These are phyloP conservation scores for Diaperis boleti DNA, from an alignment of 2,888 invertebrate species.

Conservation along the genomic window DNA sequence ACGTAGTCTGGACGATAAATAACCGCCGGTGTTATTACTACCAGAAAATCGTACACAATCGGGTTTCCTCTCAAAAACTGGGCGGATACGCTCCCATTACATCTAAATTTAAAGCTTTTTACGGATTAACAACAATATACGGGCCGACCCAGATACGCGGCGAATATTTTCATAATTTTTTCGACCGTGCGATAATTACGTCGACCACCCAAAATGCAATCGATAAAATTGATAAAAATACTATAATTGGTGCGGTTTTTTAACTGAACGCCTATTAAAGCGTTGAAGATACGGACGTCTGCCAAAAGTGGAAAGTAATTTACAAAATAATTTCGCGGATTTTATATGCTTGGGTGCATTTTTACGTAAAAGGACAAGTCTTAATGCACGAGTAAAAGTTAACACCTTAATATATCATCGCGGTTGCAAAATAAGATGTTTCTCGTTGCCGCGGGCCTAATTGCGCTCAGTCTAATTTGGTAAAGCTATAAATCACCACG, in stretches of 20 bases:
- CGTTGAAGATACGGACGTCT: slow-evolving; percentile 17
- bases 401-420: slow-evolving; percentile 14
- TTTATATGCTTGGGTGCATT: slow-evolving; percentile 28
- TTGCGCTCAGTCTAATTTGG: slow-evolving; percentile 12
- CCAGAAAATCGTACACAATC: not conserved
- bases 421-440: slow-evolving; percentile 14
- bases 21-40: too few species aligned
- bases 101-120: not conserved
- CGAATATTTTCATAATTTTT: slow-evolving; percentile 3
- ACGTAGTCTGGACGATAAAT: too few species aligned
- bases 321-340: slow-evolving; percentile 29
- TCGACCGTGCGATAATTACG: slow-evolving; percentile 10
- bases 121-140: not conserved
- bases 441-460: not conserved
- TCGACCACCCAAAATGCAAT: slow-evolving; percentile 31
- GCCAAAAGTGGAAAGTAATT: slow-evolving; percentile 34
- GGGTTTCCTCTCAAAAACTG: not conserved
- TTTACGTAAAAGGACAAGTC: slow-evolving; percentile 33
- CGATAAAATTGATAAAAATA: slow-evolving; percentile 38
- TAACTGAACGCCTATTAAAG: slow-evolving; percentile 20
- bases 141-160: not conserved
- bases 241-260: slow-evolving; percentile 30
- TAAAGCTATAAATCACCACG: slow-evolving; percentile 4
- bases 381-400: slow-evolving; percentile 23
- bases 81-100: slow-evolving; percentile 1